Conservation (phyloP, 1,140 invertebrate genomes). For the Pteromalus puparum region DNA sequence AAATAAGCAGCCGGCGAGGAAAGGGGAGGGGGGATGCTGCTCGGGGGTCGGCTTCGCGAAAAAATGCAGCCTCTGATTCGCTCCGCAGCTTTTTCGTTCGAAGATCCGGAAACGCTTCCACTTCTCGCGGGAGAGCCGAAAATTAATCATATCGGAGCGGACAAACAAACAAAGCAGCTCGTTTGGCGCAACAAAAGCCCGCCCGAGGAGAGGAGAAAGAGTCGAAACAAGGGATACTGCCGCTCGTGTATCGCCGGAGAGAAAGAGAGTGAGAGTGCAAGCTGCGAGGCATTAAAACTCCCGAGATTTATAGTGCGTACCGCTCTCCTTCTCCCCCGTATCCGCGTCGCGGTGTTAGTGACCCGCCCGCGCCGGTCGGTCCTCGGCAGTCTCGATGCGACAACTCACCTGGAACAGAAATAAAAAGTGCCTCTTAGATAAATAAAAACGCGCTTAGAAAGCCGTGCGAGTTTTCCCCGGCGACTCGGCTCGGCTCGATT, state of each 20-base stretch:
- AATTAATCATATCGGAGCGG: conserved; percentile 8
- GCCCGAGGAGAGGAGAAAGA: conserved; percentile 28
- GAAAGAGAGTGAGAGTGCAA: conserved; percentile 54
- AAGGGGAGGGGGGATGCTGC: conserved; percentile 51
- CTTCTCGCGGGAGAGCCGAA: not conserved
- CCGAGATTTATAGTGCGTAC: conserved; percentile 72
- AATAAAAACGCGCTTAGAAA: not conserved
- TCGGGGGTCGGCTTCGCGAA: conserved; percentile 50
- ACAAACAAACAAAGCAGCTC: conserved; percentile 36
- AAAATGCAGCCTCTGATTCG: not conserved
- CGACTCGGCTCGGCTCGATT: not conserved
- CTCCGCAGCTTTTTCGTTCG: not conserved
- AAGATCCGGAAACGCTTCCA: conserved; percentile 46
- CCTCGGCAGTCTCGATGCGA: conserved; percentile 14
- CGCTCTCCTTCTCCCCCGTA: not conserved
- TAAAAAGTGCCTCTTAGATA: not conserved
- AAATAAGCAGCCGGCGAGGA: conserved; percentile 64
- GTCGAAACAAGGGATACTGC: conserved; percentile 49
- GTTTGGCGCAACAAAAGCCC: conserved; percentile 37
- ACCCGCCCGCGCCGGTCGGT: conserved; percentile 42
- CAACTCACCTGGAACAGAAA: conserved; percentile 13
- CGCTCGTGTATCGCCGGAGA: too few species aligned
- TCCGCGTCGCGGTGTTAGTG: conserved; percentile 45
- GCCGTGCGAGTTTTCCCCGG: not conserved
- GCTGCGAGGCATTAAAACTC: conserved; percentile 73